phyloP scores from a whole-genome alignment of 2,888 invertebrate genomes.

The Lomographa bimaculata region DNA sequence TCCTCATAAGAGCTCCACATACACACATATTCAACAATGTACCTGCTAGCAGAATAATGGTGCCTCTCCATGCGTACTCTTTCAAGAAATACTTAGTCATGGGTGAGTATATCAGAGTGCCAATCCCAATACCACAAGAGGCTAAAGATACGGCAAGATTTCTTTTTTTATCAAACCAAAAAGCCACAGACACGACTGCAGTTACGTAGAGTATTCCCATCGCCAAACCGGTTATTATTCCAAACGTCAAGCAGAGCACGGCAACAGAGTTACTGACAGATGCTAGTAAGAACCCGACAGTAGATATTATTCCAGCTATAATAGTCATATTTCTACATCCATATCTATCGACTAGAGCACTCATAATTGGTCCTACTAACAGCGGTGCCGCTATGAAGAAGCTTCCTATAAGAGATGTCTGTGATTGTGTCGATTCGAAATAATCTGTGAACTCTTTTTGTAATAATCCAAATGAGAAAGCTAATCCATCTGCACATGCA shows the following conservation, averaged over 20 bases:
- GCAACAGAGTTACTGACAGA: constrained; percentile 88
- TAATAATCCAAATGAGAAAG: constrained; percentile 95
- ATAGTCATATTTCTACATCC: constrained; percentile 91
- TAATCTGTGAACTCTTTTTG: constrained; percentile 91
- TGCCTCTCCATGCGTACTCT: constrained; percentile 91
- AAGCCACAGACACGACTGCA: constrained; percentile 94
- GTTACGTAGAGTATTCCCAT: constrained; percentile 94
- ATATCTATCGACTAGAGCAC: constrained; percentile 92
- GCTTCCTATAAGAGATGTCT: constrained; percentile 94
- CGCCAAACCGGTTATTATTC: constrained; percentile 91
- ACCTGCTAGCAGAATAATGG: constrained; percentile 89
- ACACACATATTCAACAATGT: constrained; percentile 93
- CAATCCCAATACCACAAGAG: constrained; percentile 94
- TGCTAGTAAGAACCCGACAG: constrained; percentile 89
- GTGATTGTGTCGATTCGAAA: constrained; percentile 91
- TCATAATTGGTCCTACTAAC: constrained; percentile 92
- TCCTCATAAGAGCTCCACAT: constrained; percentile 93
- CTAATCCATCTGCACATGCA: constrained; percentile 95
- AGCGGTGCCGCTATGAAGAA: constrained; percentile 95
- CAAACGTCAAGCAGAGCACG: constrained; percentile 91
- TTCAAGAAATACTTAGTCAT: constrained; percentile 89
- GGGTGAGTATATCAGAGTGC: constrained; percentile 94
- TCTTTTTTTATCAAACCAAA: constrained; percentile 95
- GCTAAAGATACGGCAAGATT: constrained; percentile 94
- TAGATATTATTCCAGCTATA: constrained; percentile 87